phyloP scores from a whole-genome alignment of 1,140 invertebrate species.

The Macrobrachium nipponense region DNA sequence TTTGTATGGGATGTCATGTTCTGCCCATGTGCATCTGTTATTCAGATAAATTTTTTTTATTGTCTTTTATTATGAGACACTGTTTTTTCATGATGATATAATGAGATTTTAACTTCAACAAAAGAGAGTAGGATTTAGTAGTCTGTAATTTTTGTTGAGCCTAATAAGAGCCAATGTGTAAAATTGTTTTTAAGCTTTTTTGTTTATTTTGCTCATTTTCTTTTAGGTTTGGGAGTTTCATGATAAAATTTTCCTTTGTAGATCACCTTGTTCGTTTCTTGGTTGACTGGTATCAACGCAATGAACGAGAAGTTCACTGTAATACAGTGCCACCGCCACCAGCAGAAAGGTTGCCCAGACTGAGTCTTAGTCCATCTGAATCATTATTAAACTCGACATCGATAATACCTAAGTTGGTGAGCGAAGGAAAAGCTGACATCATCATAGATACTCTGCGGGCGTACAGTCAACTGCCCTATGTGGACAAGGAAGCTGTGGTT shows the following conservation, averaged over 20 bases:
- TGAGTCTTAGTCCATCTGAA: not conserved
- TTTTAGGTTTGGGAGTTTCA: not conserved
- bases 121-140: no score
- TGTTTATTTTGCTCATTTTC: not conserved
- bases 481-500: conserved; percentile 52
- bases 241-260: not conserved
- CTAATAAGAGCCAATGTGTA: not conserved
- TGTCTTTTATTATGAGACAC: no score
- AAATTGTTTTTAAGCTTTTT: not conserved
- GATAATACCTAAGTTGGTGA: conserved; percentile 51
- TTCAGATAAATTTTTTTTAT: no score
- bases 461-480: conserved; percentile 44
- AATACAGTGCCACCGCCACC: not conserved
- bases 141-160: no score
- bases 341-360: no score
- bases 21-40: no score
- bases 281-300: conserved; percentile 19
- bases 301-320: not conserved
- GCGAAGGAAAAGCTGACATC: conserved; percentile 42
- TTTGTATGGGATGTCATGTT: not conserved
- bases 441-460: conserved; percentile 47
- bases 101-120: no score
- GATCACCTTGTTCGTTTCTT: conserved; percentile 5
- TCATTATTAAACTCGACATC: conserved; percentile 16
- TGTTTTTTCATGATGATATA: no score